Conservation (phyloP, 2,113 vertebrate species). For the Toxotes chatareus region DNA sequence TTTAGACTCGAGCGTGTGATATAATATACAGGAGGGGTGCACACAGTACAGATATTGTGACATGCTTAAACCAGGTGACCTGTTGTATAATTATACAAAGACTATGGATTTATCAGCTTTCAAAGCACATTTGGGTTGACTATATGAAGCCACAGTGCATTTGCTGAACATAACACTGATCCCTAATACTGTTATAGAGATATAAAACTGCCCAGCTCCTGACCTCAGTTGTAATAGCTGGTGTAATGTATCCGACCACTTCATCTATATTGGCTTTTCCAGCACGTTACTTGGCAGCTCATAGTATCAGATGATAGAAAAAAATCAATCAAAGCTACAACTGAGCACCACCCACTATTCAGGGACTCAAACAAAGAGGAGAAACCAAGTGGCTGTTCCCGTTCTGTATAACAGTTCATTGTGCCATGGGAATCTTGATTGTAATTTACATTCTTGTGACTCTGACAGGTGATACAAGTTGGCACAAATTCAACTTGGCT, state of each 20-base stretch:
- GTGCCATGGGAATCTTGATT: not conserved
- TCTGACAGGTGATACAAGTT: not conserved
- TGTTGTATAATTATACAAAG: not conserved
- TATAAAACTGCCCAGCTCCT: constrained; percentile 36
- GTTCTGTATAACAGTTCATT: constrained; percentile 23
- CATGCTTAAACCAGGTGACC: not conserved
- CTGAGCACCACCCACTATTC: constrained; percentile 41
- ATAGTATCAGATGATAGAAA: constrained; percentile 58
- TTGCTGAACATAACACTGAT: not conserved
- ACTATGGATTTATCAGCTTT: not conserved
- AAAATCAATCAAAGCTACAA: constrained; percentile 71
- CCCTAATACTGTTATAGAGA: constrained; percentile 19
- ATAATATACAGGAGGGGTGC: not conserved
- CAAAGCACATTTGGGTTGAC: not conserved
- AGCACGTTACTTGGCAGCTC: constrained; percentile 22
- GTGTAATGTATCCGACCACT: constrained; percentile 47
- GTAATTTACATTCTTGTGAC: not conserved
- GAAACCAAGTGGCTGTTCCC: constrained; percentile 27
- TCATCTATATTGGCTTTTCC: constrained; percentile 47
- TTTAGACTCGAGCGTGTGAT: not conserved
- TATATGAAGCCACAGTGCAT: constrained; percentile 2
- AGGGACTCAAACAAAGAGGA: constrained; percentile 31
- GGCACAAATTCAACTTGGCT: not conserved
- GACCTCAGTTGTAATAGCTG: constrained; percentile 46
- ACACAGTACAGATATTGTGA: not conserved